Conservation (phyloP, 2,888 invertebrate species). For the Tanytarsus gracilentus region DNA sequence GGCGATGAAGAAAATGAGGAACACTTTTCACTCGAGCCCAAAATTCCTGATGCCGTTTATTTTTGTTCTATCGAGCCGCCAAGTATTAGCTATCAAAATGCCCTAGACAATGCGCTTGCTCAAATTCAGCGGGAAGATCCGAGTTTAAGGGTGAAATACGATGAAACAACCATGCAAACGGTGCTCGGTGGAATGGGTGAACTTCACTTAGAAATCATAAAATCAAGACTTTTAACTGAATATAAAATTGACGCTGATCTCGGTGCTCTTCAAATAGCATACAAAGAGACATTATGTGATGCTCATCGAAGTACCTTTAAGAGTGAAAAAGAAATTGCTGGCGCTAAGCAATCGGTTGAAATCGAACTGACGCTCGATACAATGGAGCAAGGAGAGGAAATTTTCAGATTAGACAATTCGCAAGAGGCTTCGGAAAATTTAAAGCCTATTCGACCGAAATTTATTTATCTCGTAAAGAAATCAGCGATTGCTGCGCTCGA, state of each 20-base stretch:
- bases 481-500: conserved; percentile 61
- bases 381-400: neutral
- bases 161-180: conserved; percentile 77
- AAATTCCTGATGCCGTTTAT: conserved; percentile 89
- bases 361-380: conserved; percentile 36
- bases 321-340: conserved; percentile 42
- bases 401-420: conserved; percentile 51
- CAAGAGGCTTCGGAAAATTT: conserved; percentile 61
- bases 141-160: conserved; percentile 64
- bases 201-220: conserved; percentile 88
- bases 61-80: conserved; percentile 94
- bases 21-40: conserved; percentile 48
- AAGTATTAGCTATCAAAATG: conserved; percentile 60
- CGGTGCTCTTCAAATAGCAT: conserved; percentile 86
- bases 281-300: conserved; percentile 62
- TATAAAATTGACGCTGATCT: conserved; percentile 86
- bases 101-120: conserved; percentile 69
- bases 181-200: conserved; percentile 95
- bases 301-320: conserved; percentile 33
- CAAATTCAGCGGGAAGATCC: conserved; percentile 87
- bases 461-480: conserved; percentile 58
- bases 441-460: conserved; percentile 53
- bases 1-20: conserved; percentile 37
- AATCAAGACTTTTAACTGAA: conserved; percentile 76
- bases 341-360: conserved; percentile 39